A percentile compares a stretch with the other conserved stretches of the same genome.
Evolutionary conservation across 2,113 vertebrate species (phyloP).

Genomic region (Pan paniscus): DNA sequence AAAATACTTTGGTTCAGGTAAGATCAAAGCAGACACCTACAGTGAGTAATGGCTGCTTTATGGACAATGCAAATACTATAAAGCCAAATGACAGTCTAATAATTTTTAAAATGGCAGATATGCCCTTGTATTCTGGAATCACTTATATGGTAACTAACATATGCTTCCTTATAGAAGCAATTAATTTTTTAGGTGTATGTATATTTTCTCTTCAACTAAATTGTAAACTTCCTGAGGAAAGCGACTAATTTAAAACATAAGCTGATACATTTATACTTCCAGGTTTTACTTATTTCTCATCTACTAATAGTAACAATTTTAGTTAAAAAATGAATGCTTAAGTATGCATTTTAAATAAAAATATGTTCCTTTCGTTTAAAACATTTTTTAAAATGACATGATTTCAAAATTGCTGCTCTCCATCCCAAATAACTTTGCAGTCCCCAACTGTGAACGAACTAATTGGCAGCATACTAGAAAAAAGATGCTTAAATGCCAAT

Average conservation of each 20-base stretch:
- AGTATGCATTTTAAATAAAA: not conserved
- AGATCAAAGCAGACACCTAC: not conserved
- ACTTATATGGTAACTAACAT: not conserved
- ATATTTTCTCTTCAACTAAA: not conserved
- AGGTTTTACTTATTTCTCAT: not conserved
- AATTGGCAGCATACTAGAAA: not conserved
- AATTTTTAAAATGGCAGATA: not conserved
- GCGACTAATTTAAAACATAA: not conserved
- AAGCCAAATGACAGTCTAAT: not conserved
- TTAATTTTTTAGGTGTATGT: not conserved
- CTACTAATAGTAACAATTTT: not conserved
- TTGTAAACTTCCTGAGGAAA: not conserved
- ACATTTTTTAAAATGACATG: not conserved
- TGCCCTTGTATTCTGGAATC: not conserved
- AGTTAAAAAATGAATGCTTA: not conserved
- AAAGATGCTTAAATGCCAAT: not conserved
- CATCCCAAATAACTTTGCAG: not conserved
- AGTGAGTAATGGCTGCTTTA: not conserved
- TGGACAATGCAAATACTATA: not conserved
- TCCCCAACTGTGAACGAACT: not conserved
- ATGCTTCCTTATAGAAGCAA: not conserved
- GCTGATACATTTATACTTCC: not conserved
- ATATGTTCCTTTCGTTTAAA: not conserved
- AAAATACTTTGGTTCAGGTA: not conserved
- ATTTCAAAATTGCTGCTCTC: not conserved